These are phyloP conservation scores for Poeciliopsis infans DNA, from an alignment of 2,797 vertebrate genomes.

Conservation along the genomic window DNA sequence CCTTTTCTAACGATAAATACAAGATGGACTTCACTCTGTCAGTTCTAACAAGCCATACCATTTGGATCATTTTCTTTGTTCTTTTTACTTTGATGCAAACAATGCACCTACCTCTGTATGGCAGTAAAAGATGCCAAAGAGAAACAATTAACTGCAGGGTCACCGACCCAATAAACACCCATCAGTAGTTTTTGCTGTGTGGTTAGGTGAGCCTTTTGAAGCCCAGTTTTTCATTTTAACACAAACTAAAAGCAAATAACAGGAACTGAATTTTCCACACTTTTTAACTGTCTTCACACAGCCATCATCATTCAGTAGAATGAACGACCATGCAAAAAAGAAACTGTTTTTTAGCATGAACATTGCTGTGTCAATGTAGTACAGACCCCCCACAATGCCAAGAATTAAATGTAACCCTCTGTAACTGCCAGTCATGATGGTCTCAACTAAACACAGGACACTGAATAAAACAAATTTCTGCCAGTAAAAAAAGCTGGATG, in stretches of 20 bases:
- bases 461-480: background rate
- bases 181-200: background rate
- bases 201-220: constrained; percentile 1
- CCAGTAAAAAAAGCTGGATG: background rate
- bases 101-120: background rate
- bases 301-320: too few relatives aligned
- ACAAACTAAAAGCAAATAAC: background rate
- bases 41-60: background rate
- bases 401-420: background rate
- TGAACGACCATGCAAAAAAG: too few relatives aligned
- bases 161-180: background rate
- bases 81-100: background rate
- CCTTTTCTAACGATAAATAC: background rate
- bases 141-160: constrained; percentile 17
- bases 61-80: background rate
- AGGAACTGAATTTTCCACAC: background rate
- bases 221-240: background rate
- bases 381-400: background rate
- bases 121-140: background rate
- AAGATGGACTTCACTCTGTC: background rate
- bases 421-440: background rate
- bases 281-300: background rate
- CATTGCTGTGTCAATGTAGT: too few relatives aligned
- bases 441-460: background rate
- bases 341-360: too few relatives aligned